These are phyloP conservation scores for Pedicia rivosa DNA, from an alignment of 2,888 invertebrate genomes.

Conservation along the genomic window DNA sequence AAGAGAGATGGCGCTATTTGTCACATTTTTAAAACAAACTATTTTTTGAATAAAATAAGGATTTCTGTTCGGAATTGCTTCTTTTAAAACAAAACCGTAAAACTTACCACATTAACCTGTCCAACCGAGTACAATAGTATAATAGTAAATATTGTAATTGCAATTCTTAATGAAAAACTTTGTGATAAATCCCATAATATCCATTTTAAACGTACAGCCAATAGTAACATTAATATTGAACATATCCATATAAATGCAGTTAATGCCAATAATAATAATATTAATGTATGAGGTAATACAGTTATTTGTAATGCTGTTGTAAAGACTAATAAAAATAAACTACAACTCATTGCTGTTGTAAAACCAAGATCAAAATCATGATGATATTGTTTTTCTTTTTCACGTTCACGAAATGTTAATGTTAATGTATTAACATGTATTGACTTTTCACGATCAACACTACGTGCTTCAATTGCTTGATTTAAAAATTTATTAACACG, in stretches of 20 bases:
- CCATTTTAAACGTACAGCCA: conserved; percentile 69
- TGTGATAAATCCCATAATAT: conserved; percentile 76
- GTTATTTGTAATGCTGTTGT: conserved; percentile 55
- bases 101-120: conserved; percentile 83
- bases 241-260: conserved; percentile 85
- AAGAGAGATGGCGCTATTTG: too few relatives aligned
- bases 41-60: too few relatives aligned
- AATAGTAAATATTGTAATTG: conserved; percentile 75
- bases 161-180: conserved; percentile 65
- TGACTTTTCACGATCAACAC: conserved; percentile 79
- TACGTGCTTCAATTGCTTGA: conserved; percentile 79
- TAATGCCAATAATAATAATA: conserved; percentile 68
- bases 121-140: conserved; percentile 76
- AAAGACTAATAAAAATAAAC: conserved; percentile 56
- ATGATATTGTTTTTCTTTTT: conserved; percentile 80
- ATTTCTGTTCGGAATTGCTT: too few relatives aligned
- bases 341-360: conserved; percentile 65
- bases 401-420: conserved; percentile 67
- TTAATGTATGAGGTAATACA: conserved; percentile 69
- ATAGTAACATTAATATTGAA: conserved; percentile 64
- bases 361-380: conserved; percentile 74
- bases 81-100: neutral
- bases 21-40: too few relatives aligned
- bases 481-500: conserved; percentile 84
- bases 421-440: conserved; percentile 76